Conservation (phyloP, 2,797 vertebrate species). For the Arrhamphus sclerolepis region DNA sequence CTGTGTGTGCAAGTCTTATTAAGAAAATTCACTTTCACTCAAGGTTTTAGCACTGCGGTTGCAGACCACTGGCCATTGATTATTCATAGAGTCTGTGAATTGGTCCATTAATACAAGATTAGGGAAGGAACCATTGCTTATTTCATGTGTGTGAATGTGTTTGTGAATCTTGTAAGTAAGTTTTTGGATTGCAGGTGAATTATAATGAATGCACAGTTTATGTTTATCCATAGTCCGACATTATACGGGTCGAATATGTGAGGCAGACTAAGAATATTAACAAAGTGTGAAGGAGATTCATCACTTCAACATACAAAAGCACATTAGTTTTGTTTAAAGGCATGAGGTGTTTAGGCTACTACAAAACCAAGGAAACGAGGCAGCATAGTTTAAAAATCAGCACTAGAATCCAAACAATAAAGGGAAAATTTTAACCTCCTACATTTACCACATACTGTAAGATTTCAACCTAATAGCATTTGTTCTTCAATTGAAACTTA, state of each 20-base stretch:
- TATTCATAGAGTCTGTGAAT: conserved; percentile 86
- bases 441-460: conserved; percentile 68
- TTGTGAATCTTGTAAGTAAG: conserved; percentile 33
- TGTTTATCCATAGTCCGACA: conserved; percentile 54
- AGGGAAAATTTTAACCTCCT: conserved; percentile 54
- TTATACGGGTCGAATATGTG: conserved; percentile 38
- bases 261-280: conserved; percentile 1
- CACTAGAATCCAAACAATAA: conserved; percentile 47
- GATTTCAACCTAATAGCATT: conserved; percentile 80
- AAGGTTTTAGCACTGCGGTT: conserved; percentile 79
- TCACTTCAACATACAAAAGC: conserved; percentile 22
- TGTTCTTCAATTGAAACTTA: conserved; percentile 82
- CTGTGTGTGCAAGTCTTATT: conserved; percentile 62
- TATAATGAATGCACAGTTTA: conserved; percentile 60
- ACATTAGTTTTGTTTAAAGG: conserved; percentile 15
- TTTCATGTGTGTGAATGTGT: conserved; percentile 53
- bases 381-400: conserved; percentile 42
- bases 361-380: conserved; percentile 16
- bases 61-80: conserved; percentile 83
- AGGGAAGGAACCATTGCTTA: conserved; percentile 79
- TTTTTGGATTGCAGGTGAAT: conserved; percentile 52
- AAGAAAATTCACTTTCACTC: conserved; percentile 82
- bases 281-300: conserved; percentile 10
- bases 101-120: conserved; percentile 84
- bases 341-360: neutral